Percentiles rank a stretch among this genome's conserved stretches.
phyloP scores from a whole-genome alignment of 2,113 vertebrate species.

The Pteropus alecto region DNA sequence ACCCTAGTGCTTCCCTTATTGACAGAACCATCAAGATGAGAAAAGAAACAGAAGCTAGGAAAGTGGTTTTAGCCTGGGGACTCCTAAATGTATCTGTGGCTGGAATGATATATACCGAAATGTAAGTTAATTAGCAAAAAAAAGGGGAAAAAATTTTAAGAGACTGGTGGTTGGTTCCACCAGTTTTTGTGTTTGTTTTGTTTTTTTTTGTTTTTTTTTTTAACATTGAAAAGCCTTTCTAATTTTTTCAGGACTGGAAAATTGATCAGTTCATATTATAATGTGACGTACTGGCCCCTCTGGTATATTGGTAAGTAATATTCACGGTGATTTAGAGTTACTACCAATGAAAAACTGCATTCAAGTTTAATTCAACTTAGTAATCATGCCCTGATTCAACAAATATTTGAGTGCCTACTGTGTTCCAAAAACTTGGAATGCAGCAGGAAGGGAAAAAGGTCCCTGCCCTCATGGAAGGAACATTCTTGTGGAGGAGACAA shows the following conservation, averaged over 20 bases:
- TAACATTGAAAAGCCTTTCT: not conserved
- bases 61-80: slow-evolving; percentile 93
- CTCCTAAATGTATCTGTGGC: slow-evolving; percentile 93
- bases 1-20: slow-evolving; percentile 84
- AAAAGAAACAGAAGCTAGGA: slow-evolving; percentile 91
- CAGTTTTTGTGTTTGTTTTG: not conserved
- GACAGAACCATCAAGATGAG: slow-evolving; percentile 93
- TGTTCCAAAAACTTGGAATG: not conserved
- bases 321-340: slow-evolving; percentile 27
- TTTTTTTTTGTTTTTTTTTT: not conserved
- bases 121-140: slow-evolving; percentile 82
- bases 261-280: slow-evolving; percentile 91
- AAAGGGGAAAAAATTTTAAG: not conserved
- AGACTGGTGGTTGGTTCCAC: not conserved
- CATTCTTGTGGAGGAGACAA: not conserved
- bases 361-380: not conserved
- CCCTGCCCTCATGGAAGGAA: not conserved
- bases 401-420: not conserved
- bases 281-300: slow-evolving; percentile 93
- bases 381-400: not conserved
- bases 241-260: slow-evolving; percentile 91
- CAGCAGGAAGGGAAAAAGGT: not conserved
- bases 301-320: slow-evolving; percentile 96
- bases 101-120: slow-evolving; percentile 97
- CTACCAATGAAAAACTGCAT: not conserved